Conservation (phyloP, 2,797 vertebrate species). For the Alfaro cultratus region DNA sequence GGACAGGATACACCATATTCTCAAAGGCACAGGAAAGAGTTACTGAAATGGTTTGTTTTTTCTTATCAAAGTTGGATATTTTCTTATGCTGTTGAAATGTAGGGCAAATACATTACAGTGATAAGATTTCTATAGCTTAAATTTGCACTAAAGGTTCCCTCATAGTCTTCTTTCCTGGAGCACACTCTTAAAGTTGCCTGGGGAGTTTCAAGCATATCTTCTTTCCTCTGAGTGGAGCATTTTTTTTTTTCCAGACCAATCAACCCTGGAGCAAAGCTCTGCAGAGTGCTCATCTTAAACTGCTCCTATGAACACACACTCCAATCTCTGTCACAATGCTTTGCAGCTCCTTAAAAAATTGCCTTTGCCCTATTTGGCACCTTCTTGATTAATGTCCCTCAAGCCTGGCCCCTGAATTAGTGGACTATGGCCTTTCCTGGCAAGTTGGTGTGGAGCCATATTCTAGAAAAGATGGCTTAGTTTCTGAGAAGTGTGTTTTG, state of each 20-base stretch:
- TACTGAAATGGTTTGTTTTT: background rate
- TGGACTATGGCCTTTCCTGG: background rate
- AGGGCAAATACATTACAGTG: background rate
- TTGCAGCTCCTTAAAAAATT: conserved; percentile 1
- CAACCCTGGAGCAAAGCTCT: background rate
- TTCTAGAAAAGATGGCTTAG: background rate
- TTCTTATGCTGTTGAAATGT: background rate
- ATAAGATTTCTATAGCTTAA: background rate
- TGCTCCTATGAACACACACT: background rate
- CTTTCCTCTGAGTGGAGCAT: background rate
- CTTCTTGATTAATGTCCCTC: conserved; percentile 5
- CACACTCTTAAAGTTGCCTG: background rate
- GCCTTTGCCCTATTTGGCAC: conserved; percentile 4
- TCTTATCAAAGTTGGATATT: background rate
- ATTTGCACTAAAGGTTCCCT: background rate
- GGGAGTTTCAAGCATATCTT: conserved; percentile 3
- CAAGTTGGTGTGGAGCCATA: background rate
- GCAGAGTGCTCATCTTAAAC: background rate
- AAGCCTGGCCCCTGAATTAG: background rate
- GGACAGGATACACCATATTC: background rate
- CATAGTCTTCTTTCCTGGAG: background rate
- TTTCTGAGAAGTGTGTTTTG: background rate
- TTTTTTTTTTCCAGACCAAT: background rate
- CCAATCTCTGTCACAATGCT: background rate
- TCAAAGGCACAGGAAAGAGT: background rate